These are phyloP conservation scores for Cyprichromis sp. DNA, from an alignment of 2,113 vertebrate genomes.

Conservation along the genomic window DNA sequence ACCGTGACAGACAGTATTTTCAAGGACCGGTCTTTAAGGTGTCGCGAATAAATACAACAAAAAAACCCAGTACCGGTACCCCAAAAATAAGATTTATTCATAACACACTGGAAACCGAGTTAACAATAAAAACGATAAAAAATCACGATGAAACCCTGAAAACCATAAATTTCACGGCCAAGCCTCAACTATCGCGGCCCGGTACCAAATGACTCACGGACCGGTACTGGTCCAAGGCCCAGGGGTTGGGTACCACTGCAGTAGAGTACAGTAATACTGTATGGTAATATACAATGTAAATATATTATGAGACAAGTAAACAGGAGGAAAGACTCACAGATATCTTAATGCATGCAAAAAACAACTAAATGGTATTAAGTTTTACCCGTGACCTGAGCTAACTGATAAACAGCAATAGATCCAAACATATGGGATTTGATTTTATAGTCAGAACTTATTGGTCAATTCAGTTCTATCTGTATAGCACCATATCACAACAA, in stretches of 20 bases:
- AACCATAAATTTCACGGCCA: fast-evolving
- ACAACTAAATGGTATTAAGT: background rate
- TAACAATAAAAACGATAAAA: background rate
- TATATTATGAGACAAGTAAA: background rate
- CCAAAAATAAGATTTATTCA: background rate
- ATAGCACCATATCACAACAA: background rate
- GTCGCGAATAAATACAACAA: background rate
- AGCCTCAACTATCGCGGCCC: background rate
- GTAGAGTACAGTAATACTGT: background rate
- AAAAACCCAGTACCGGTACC: background rate
- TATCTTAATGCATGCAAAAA: background rate
- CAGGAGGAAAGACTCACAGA: background rate
- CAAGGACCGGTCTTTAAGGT: background rate
- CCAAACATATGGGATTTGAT: background rate
- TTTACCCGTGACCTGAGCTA: background rate
- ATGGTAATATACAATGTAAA: background rate
- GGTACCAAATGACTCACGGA: background rate
- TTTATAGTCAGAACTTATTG: background rate
- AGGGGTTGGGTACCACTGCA: background rate
- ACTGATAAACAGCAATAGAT: background rate
- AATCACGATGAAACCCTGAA: background rate
- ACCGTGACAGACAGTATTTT: background rate
- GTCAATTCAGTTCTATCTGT: background rate
- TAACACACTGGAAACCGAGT: background rate
- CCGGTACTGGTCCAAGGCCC: background rate